Conservation (phyloP, 1,140 invertebrate genomes). For the Brachionus asplanchnoidis region DNA sequence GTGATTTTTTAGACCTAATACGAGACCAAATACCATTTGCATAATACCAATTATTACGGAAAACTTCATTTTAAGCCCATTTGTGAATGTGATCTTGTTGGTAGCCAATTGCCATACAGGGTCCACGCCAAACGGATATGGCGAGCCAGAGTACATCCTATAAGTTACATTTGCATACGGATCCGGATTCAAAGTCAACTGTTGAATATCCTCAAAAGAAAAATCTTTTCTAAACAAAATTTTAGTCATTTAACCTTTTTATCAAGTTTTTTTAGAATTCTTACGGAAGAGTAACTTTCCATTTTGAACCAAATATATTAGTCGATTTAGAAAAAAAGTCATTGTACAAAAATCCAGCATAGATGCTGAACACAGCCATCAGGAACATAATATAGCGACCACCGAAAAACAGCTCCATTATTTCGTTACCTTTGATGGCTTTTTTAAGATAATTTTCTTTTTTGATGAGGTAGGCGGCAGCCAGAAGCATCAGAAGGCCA, state of each 20-base stretch:
- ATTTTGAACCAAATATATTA: conserved; percentile 84
- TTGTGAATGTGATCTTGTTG: conserved; percentile 94
- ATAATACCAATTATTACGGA: conserved; percentile 90
- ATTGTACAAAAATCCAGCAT: conserved; percentile 96
- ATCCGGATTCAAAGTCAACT: neutral
- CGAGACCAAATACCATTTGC: conserved; percentile 94
- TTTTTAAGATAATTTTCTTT: conserved; percentile 57
- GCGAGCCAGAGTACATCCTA: conserved; percentile 32
- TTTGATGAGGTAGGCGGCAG: conserved; percentile 64
- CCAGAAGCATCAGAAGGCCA: conserved; percentile 66
- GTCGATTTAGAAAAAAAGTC: conserved; percentile 92
- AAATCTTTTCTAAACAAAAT: conserved; percentile 12
- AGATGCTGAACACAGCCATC: conserved; percentile 94
- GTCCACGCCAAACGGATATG: conserved; percentile 39
- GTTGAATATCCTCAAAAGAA: conserved; percentile 25
- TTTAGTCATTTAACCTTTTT: neutral
- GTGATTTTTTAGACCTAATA: conserved; percentile 82
- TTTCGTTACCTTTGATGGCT: conserved; percentile 53
- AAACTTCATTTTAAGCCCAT: conserved; percentile 98
- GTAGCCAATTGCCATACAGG: conserved; percentile 72
- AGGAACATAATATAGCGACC: conserved; percentile 94
- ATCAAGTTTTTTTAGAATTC: neutral
- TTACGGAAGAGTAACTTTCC: conserved; percentile 62
- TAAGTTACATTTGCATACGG: neutral
- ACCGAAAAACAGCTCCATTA: conserved; percentile 93